A percentile compares a stretch with the other conserved stretches of the same genome.
These are phyloP conservation scores for Drosophila koepferae DNA, from an alignment of 2,888 invertebrate genomes.

Conservation along the genomic window DNA sequence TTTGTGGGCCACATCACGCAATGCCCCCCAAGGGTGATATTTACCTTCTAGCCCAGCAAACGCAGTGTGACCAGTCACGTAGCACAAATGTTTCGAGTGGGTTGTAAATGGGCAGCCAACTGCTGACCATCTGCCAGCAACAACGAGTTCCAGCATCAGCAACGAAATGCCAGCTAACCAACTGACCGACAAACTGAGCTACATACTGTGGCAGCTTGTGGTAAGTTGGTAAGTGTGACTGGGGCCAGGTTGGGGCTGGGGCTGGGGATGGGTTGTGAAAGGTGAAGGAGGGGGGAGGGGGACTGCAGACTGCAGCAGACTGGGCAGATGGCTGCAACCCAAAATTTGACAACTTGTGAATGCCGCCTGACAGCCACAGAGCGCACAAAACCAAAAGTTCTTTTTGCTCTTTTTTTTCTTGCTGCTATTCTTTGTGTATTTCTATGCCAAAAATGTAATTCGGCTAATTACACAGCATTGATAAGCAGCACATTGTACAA, in stretches of 20 bases:
- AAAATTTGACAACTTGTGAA: slow-evolving; percentile 80
- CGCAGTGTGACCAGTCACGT: slow-evolving; percentile 74
- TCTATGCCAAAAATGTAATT: slow-evolving; percentile 76
- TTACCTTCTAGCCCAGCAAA: slow-evolving; percentile 23
- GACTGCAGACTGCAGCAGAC: not conserved
- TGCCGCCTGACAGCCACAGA: slow-evolving; percentile 71
- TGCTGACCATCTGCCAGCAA: slow-evolving; percentile 63
- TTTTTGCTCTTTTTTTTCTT: no score
- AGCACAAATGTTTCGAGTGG: slow-evolving; percentile 77
- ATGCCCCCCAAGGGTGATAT: slow-evolving; percentile 42
- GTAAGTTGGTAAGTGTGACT: slow-evolving; percentile 22
- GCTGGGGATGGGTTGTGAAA: no score
- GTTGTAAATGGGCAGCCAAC: slow-evolving; percentile 73
- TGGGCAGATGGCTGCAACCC: slow-evolving; percentile 45
- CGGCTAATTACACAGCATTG: slow-evolving; percentile 75
- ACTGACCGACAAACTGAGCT: slow-evolving; percentile 40
- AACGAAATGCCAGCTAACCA: slow-evolving; percentile 28
- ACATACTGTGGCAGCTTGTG: slow-evolving; percentile 60
- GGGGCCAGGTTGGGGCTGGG: not conserved
- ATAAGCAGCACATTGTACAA: slow-evolving; percentile 32
- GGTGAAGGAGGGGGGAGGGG: not conserved
- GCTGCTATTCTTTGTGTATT: slow-evolving; percentile 68
- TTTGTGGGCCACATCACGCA: slow-evolving; percentile 52
- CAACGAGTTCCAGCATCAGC: slow-evolving; percentile 18
- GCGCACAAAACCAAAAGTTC: slow-evolving; percentile 72